A percentile compares a stretch with the other conserved stretches of the same genome.
Conservation (phyloP, 2,797 vertebrate species). For the Catostomus latipinnis region DNA sequence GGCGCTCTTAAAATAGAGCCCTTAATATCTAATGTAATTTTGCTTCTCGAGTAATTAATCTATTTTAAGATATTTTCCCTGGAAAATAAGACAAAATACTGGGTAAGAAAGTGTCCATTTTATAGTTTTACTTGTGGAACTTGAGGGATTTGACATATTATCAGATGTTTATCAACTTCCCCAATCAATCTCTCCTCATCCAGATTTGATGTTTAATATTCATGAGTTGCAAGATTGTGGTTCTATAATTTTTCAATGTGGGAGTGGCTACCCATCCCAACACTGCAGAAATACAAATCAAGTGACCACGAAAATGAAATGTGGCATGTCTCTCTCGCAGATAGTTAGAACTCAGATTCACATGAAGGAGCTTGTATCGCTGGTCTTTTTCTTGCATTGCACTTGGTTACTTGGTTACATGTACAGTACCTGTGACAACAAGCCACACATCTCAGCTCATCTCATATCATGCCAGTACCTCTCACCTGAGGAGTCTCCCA, state of each 20-base stretch:
- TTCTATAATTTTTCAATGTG: not conserved
- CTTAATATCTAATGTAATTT: no score
- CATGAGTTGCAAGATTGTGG: not conserved
- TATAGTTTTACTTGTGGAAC: not conserved
- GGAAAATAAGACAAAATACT: no score
- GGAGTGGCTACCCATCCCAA: no score
- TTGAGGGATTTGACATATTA: not conserved
- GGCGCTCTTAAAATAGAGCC: no score
- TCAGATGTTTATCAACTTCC: not conserved
- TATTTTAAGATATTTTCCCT: no score
- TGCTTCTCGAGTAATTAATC: no score
- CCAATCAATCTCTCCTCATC: not conserved
- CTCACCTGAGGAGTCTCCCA: slow-evolving; percentile 89
- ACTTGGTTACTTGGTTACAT: no score
- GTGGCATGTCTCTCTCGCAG: not conserved
- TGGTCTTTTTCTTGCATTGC: no score
- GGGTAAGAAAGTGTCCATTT: not conserved
- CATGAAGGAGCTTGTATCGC: no score
- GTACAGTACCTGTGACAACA: not conserved
- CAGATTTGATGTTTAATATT: not conserved
- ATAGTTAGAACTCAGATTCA: not conserved
- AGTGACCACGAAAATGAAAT: not conserved
- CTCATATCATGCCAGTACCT: not conserved
- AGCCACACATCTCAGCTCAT: not conserved
- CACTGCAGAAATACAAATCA: not conserved